These are phyloP conservation scores for Bombus picipes DNA, from an alignment of 1,140 invertebrate genomes.

Conservation along the genomic window DNA sequence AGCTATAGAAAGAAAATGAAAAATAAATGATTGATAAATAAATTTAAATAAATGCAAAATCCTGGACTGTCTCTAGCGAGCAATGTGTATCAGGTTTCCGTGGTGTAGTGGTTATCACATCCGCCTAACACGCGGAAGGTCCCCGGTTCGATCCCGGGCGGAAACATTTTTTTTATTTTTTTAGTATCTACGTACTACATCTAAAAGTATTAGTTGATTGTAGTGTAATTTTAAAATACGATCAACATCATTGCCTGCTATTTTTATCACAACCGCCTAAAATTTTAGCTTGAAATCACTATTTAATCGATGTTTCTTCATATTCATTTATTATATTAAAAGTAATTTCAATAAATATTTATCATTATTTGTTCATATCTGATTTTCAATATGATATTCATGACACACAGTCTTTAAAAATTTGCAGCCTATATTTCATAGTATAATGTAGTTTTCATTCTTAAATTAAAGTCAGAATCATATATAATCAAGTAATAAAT, in stretches of 20 bases:
- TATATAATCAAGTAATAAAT: too few relatives aligned
- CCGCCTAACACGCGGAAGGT: constrained; percentile 21
- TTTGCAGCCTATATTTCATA: background rate
- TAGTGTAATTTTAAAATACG: background rate
- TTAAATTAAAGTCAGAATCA: background rate
- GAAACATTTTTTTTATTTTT: background rate
- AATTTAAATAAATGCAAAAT: background rate
- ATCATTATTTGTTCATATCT: background rate
- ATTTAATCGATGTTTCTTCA: background rate
- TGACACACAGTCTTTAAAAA: background rate
- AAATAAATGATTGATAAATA: background rate
- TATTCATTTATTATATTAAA: background rate
- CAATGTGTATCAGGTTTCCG: background rate
- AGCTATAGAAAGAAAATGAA: background rate
- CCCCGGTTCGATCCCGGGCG: constrained; percentile 18
- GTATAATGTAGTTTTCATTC: background rate
- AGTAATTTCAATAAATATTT: background rate
- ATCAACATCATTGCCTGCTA: background rate
- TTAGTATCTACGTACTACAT: background rate
- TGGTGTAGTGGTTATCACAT: constrained; percentile 25
- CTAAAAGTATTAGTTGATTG: too few relatives aligned
- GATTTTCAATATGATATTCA: background rate
- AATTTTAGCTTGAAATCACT: background rate
- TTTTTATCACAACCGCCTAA: accelerated
- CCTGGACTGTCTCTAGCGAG: accelerated